Evolutionary conservation across 1,140 invertebrate genomes (phyloP).

Genomic region (Zaprionus nigranus): DNA sequence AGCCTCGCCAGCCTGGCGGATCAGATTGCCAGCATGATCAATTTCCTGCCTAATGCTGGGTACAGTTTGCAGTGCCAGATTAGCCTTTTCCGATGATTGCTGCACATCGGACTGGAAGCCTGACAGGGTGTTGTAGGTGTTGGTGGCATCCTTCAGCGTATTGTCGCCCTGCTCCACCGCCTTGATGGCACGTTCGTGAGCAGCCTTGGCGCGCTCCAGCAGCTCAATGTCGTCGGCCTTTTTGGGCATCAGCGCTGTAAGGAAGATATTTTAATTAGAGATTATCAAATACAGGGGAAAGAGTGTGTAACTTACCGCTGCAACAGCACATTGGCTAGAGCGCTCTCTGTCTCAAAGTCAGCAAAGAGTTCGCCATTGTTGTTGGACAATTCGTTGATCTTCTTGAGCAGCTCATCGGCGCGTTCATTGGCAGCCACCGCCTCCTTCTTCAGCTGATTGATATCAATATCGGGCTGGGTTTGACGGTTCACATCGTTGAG

Average conservation of each 20-base stretch:
- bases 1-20: slow-evolving; percentile 88
- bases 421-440: slow-evolving; percentile 87
- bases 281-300: background rate
- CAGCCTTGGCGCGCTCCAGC: slow-evolving; percentile 88
- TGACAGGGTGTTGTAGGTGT: slow-evolving; percentile 90
- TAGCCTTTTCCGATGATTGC: slow-evolving; percentile 90
- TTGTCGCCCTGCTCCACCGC: slow-evolving; percentile 93
- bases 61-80: slow-evolving; percentile 90
- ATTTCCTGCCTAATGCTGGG: slow-evolving; percentile 89
- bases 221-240: slow-evolving; percentile 84
- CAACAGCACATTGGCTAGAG: slow-evolving; percentile 88
- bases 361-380: slow-evolving; percentile 69
- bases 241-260: slow-evolving; percentile 77
- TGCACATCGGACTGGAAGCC: slow-evolving; percentile 96
- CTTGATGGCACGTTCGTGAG: slow-evolving; percentile 90
- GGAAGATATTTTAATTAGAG: background rate
- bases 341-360: slow-evolving; percentile 85
- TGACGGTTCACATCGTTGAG: slow-evolving; percentile 91
- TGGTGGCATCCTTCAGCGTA: slow-evolving; percentile 93
- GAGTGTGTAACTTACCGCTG: slow-evolving; percentile 87
- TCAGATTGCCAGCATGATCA: slow-evolving; percentile 85
- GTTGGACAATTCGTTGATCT: slow-evolving; percentile 68
- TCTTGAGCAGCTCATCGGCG: slow-evolving; percentile 65
- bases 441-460: slow-evolving; percentile 88
- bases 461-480: slow-evolving; percentile 90